Percentiles rank a stretch among this genome's conserved stretches.
Conservation (phyloP, 35 echinoderm and acorn worm species). For the Amphiura filiformis region DNA sequence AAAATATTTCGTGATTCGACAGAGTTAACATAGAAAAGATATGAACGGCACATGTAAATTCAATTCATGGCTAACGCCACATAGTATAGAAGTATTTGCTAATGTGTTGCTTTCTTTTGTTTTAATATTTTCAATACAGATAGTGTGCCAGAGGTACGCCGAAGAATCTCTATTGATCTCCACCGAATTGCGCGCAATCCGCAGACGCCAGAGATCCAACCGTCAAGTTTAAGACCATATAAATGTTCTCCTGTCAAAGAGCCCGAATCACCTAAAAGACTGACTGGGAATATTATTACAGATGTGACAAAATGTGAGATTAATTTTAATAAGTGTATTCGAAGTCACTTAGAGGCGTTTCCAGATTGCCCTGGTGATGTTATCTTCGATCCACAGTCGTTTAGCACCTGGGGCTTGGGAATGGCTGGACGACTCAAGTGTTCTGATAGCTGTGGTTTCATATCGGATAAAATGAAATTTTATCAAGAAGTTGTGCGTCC, state of each 20-base stretch:
- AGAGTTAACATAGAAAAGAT: too few relatives aligned
- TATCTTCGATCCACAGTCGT: background rate
- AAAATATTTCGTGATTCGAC: too few relatives aligned
- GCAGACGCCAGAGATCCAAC: background rate
- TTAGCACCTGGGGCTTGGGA: background rate
- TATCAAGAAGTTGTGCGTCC: background rate
- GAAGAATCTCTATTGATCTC: background rate
- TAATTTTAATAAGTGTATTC: background rate
- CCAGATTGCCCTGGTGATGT: background rate
- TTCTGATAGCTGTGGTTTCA: background rate
- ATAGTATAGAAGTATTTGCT: too few relatives aligned
- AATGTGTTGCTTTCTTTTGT: too few relatives aligned
- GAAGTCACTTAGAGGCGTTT: too few relatives aligned
- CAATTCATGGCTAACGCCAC: too few relatives aligned
- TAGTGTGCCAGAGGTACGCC: background rate
- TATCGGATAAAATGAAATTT: too few relatives aligned
- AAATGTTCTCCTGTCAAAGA: background rate
- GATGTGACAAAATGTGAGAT: background rate
- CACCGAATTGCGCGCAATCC: background rate
- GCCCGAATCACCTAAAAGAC: background rate
- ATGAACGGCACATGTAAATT: too few relatives aligned
- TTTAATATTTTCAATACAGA: too few relatives aligned
- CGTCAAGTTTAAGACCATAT: background rate
- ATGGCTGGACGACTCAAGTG: background rate
- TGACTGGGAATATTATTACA: background rate